Conservation (phyloP, 2,797 vertebrate species). For the Acropternis orthonyx region DNA sequence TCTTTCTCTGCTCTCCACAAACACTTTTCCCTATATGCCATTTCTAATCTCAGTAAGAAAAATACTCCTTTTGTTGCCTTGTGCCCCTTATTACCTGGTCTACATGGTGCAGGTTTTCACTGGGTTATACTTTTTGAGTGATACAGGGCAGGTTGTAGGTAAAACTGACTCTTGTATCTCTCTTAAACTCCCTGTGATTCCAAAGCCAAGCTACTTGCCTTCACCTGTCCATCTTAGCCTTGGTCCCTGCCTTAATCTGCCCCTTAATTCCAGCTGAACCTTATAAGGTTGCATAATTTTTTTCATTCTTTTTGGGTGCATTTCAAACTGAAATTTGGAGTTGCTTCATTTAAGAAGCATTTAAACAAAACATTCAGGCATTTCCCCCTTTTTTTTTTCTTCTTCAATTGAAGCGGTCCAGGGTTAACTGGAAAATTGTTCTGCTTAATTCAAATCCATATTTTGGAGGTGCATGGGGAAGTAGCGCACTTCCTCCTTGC, state of each 20-base stretch:
- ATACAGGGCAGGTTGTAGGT: neutral
- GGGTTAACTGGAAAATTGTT: neutral
- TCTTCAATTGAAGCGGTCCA: neutral
- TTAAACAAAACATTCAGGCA: neutral
- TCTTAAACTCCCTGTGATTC: neutral
- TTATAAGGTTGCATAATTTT: neutral
- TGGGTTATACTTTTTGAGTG: neutral
- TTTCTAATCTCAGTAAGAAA: neutral
- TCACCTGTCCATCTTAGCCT: neutral
- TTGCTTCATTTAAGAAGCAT: neutral
- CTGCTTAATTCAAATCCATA: neutral
- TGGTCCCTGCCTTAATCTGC: neutral
- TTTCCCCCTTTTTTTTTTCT: neutral
- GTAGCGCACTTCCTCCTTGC: neutral
- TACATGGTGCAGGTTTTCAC: neutral
- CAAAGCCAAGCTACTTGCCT: neutral
- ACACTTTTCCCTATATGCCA: neutral
- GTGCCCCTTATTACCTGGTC: neutral
- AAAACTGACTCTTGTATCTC: neutral
- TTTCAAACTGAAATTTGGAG: conserved; percentile 8
- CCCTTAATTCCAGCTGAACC: neutral
- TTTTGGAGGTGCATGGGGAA: neutral
- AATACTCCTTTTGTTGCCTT: neutral
- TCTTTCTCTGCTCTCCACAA: neutral
- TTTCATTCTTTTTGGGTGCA: neutral